A percentile compares a stretch with the other conserved stretches of the same genome.
Conservation (phyloP, 1,140 invertebrate species). For the Apocrypta bakeri region DNA sequence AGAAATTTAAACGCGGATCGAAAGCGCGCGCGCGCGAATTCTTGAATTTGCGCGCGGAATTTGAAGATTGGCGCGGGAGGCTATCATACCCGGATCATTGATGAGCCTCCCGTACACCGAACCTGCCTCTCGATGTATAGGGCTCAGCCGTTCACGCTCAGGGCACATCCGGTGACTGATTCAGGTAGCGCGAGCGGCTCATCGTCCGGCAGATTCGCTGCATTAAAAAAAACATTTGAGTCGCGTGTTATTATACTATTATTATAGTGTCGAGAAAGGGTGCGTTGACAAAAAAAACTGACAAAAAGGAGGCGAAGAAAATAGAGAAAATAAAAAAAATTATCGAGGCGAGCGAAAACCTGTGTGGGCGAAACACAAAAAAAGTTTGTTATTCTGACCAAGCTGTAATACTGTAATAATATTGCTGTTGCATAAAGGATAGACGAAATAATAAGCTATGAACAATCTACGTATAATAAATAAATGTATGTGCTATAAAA, state of each 20-base stretch:
- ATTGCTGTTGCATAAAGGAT: slow-evolving; percentile 70
- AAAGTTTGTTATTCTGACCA: slow-evolving; percentile 71
- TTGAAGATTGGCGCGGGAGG: slow-evolving; percentile 57
- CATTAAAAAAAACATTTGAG: neutral
- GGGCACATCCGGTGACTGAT: slow-evolving; percentile 62
- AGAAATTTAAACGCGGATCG: neutral
- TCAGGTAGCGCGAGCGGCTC: slow-evolving; percentile 58
- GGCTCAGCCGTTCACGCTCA: slow-evolving; percentile 67
- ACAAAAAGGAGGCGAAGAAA: neutral
- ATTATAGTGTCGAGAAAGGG: neutral
- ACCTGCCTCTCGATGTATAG: slow-evolving; percentile 65
- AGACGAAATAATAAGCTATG: slow-evolving; percentile 72
- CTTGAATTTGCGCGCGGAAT: neutral
- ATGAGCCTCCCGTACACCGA: slow-evolving; percentile 62
- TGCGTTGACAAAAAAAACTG: neutral
- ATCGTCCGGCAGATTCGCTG: slow-evolving; percentile 66
- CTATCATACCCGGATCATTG: slow-evolving; percentile 69
- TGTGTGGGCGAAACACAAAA: slow-evolving; percentile 47
- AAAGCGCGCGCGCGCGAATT: neutral
- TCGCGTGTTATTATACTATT: neutral
- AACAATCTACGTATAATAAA: slow-evolving; percentile 75
- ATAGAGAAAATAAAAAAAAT: neutral
- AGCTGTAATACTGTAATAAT: slow-evolving; percentile 70
- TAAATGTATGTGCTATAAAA: slow-evolving; percentile 73
- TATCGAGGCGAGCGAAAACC: neutral